phyloP scores from a whole-genome alignment of 2,888 invertebrate species.

The Sminthurides aquaticus region DNA sequence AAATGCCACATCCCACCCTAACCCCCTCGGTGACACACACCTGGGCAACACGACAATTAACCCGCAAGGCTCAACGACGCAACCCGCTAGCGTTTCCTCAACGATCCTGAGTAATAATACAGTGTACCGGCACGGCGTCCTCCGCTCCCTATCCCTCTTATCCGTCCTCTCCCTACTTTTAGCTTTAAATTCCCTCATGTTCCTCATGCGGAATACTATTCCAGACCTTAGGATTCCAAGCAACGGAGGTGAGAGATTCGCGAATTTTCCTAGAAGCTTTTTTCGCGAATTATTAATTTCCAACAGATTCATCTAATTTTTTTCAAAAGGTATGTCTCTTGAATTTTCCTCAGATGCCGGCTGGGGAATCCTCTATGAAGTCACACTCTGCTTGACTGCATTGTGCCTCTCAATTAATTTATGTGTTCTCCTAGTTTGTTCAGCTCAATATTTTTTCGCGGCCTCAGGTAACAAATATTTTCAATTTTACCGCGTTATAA shows the following conservation, averaged over 20 bases:
- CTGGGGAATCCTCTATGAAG: slow-evolving; percentile 42
- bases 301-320: background rate
- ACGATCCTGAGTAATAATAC: slow-evolving; percentile 33
- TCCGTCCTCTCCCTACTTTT: slow-evolving; percentile 41
- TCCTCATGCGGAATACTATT: slow-evolving; percentile 33
- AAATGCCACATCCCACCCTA: slow-evolving; percentile 21
- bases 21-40: slow-evolving; percentile 20
- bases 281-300: too few species aligned
- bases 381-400: slow-evolving; percentile 42
- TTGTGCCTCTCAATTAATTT: slow-evolving; percentile 42
- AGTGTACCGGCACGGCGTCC: slow-evolving; percentile 38
- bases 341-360: slow-evolving; percentile 31
- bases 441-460: slow-evolving; percentile 42
- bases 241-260: background rate
- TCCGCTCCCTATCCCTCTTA: slow-evolving; percentile 39
- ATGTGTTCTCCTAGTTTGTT: slow-evolving; percentile 42
- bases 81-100: slow-evolving; percentile 22
- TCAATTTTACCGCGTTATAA: slow-evolving; percentile 16
- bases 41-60: background rate
- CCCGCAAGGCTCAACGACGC: slow-evolving; percentile 4
- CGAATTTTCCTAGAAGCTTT: background rate
- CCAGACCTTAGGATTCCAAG: background rate
- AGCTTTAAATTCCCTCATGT: slow-evolving; percentile 41
- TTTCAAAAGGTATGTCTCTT: background rate
- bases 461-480: slow-evolving; percentile 15